Evolutionary conservation across 2,888 invertebrate species (phyloP).

Genomic region (Amphipoea lucens): DNA sequence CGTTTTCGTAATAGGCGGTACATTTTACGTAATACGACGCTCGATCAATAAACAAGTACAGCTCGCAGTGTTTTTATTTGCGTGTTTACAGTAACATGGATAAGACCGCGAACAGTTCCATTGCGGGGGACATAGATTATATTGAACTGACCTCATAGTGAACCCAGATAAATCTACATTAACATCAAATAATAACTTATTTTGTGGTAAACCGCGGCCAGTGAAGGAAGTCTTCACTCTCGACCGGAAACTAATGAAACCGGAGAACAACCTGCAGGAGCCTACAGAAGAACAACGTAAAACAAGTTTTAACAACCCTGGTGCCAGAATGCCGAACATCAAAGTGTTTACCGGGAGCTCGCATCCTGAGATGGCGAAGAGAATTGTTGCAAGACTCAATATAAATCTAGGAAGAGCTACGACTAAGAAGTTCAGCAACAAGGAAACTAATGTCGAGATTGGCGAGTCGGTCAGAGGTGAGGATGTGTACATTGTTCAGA

Average conservation of each 20-base stretch:
- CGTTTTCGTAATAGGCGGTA: conserved; percentile 47
- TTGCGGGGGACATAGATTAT: conserved; percentile 77
- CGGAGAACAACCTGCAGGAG: conserved; percentile 72
- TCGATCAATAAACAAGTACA: conserved; percentile 60
- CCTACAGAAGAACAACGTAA: conserved; percentile 65
- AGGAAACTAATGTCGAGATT: conserved; percentile 98
- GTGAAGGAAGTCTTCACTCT: conserved; percentile 74
- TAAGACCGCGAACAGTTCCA: conserved; percentile 75
- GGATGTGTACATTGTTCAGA: conserved; percentile 98
- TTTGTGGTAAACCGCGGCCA: conserved; percentile 68
- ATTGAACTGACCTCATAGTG: conserved; percentile 81
- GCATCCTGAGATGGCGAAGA: conserved; percentile 98
- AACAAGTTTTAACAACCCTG: conserved; percentile 73
- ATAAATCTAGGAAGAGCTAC: conserved; percentile 98
- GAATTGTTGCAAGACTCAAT: conserved; percentile 97
- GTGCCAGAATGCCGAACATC: conserved; percentile 98
- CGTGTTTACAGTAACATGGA: conserved; percentile 66
- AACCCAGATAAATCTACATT: conserved; percentile 83
- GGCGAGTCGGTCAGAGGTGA: conserved; percentile 97
- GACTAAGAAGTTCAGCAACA: conserved; percentile 99
- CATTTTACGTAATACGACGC: conserved; percentile 56
- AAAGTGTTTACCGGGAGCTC: conserved; percentile 99
- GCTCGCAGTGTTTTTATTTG: conserved; percentile 58
- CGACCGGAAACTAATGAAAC: conserved; percentile 79
- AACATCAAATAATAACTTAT: conserved; percentile 79